Conservation (phyloP, 1,140 invertebrate species). For the Macrotrachela quadricornifera region DNA sequence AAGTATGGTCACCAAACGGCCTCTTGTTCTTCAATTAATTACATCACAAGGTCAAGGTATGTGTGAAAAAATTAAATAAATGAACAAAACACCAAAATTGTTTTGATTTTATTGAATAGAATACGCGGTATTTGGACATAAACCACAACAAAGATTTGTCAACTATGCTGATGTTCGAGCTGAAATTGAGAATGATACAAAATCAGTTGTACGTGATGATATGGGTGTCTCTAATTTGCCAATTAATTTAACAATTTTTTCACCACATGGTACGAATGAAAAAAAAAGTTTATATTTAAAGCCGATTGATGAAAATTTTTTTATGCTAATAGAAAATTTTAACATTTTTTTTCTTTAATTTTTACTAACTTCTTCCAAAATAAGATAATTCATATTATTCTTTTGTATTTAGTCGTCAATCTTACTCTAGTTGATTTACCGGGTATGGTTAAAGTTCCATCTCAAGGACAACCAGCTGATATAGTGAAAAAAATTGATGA, state of each 20-base stretch:
- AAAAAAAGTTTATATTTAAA: too few relatives aligned
- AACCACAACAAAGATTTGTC: slow-evolving; percentile 83
- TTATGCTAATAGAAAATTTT: too few relatives aligned
- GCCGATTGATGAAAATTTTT: too few relatives aligned
- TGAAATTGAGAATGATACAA: slow-evolving; percentile 94
- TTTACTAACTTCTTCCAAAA: too few relatives aligned
- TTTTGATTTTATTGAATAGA: slow-evolving; percentile 50
- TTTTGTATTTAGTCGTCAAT: slow-evolving; percentile 17
- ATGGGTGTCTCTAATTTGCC: slow-evolving; percentile 96
- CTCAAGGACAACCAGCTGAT: slow-evolving; percentile 30
- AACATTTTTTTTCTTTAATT: too few relatives aligned
- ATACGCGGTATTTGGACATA: slow-evolving; percentile 93
- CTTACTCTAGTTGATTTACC: slow-evolving; percentile 30
- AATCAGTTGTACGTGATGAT: slow-evolving; percentile 80
- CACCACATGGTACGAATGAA: slow-evolving; percentile 48
- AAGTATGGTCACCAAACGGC: slow-evolving; percentile 87
- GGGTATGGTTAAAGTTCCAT: slow-evolving; percentile 31
- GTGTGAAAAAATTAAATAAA: too few relatives aligned
- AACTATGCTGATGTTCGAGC: slow-evolving; percentile 84
- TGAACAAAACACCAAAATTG: slow-evolving; percentile 21
- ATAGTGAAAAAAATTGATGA: slow-evolving; percentile 28
- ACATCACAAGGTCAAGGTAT: too few relatives aligned
- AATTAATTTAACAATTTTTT: slow-evolving; percentile 92
- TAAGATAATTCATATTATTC: too few relatives aligned
- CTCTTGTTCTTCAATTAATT: slow-evolving; percentile 65